Evolutionary conservation across 2,888 invertebrate genomes (phyloP), one percentile per base, ranked within the genome.

Genomic region (Parapristionchus giblindavisi): DNA sequence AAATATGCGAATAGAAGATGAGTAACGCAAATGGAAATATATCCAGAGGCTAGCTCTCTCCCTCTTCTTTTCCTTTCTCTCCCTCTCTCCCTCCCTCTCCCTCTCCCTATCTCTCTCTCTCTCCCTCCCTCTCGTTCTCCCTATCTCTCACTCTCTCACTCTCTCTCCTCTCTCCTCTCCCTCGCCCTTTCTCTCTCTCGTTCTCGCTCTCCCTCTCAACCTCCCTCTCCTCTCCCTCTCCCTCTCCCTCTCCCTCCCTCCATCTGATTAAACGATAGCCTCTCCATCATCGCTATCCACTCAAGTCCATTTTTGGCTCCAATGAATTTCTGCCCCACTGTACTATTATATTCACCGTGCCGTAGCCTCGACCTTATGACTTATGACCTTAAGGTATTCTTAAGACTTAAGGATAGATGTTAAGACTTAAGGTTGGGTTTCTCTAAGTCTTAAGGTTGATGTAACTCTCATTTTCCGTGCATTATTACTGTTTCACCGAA

Each of bases 171-270:
- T 40, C 4, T 11, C 5, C 11, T 17, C 8, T 11, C 32, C 38
- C 38, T 36, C 29, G 8, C 68, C 1, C 27, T 43, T 11, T 51
- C 68, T 52, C 27, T 27, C 21, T 32, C 21, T 48, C 27, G 8
- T 21, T 66, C 66, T 11, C 5, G 24, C 29, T 1, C 52, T 68
- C 68, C 52, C 68, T 24, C 52, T 68, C 36, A 52, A 51, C 54
- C 40, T 68, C 68, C 34, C 68, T 36, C 43, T 65, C 43, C 36
- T 43, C 24, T 68, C 68, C n/a, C 68, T 68, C 27, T 29, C 52
- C 40, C 11, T 52, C 34, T 27, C 29, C 52, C 36, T 68, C 36
- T 68, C 54, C 2, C 51, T 51, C n/a, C n/a, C 14, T 17, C 51
- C 51, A n/a, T 51, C n/a, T 21, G 14, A 14, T 51, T 51, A 17